Evolutionary conservation across 2,888 invertebrate species (phyloP).

Genomic region (Himalopsyche japonica): DNA sequence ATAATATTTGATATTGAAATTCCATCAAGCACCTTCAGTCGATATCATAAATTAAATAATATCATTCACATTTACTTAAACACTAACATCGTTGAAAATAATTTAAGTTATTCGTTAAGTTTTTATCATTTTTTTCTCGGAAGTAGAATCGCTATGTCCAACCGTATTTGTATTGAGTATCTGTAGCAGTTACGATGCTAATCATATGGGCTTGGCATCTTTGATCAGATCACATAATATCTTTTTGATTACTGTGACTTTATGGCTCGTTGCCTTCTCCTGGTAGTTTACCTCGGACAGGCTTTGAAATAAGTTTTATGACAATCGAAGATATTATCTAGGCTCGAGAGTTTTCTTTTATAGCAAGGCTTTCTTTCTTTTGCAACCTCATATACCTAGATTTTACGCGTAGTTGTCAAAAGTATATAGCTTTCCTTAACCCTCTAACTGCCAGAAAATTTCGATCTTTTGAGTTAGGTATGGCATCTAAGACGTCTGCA

Average conservation of each 20-base stretch:
- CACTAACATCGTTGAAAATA: no score
- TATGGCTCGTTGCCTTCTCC: background rate
- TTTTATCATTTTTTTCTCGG: no score
- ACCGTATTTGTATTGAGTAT: background rate
- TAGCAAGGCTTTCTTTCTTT: background rate
- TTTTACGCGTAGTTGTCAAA: background rate
- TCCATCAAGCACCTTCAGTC: no score
- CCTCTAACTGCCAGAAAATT: no score
- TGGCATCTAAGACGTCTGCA: no score
- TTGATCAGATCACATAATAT: slow-evolving; percentile 8
- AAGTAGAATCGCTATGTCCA: no score
- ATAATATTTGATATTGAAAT: no score
- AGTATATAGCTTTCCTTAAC: background rate
- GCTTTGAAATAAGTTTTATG: background rate
- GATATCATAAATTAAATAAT: no score
- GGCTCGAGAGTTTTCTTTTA: background rate
- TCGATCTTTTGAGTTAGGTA: no score
- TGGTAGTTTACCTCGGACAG: background rate
- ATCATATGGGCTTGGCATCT: background rate
- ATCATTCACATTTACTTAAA: no score
- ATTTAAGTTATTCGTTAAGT: no score
- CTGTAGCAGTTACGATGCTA: background rate
- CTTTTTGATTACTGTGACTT: slow-evolving; percentile 6
- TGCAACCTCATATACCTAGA: background rate
- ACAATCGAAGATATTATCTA: background rate